Base-by-base conservation (phyloP, 2,888 invertebrate genomes). In the Pherbina coryleti region DNA sequence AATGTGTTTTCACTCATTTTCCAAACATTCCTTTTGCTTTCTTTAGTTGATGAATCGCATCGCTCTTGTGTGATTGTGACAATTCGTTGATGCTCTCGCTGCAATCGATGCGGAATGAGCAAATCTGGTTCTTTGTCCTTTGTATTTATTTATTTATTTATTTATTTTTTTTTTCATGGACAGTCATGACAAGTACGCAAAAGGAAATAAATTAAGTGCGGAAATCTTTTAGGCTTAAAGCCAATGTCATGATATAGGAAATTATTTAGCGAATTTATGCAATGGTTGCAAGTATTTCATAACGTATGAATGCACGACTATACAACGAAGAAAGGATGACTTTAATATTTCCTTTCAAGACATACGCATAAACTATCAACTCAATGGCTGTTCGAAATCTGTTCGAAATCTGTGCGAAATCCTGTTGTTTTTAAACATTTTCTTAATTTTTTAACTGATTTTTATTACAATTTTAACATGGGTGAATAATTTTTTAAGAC, bases 1-100 rank as follows among this genome's bases (percentile, higher is more conserved):
- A 62, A 25, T 70, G 11, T 51, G 28, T 69, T 5, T 69, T 28
- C 9, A 14, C 44, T 37, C 49, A 25, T 69, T 28, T 70, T 19
- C 17, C n/a, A 28, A 31, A 8, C 14, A 25, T 49, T 69, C 44
- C 19, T 25, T 69, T 44, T 67, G 19, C 44, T 67, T 22, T 22
- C 44, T 31, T 31, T 31, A 55, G 37, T 44, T 62, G 73, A 73
- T 73, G 62, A 73, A 73, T 73, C 14, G 73, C 19, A 73, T 73
- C 14, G 73, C 19, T 72, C 51, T 22, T 51, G 64, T 64, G n/a
- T 34, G 64, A 51, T 53, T 70, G 49, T 73, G 62, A 60, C 60
- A 73, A 73, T 62, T 49, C 49, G 25, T 73, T 37, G 44, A 73
- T 34, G 62, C 25, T 71, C 9, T 17, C 19, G 4, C 34, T 31